Evolutionary conservation across 2,888 invertebrate species (phyloP).

Genomic region (Chaitophorus viminalis): DNA sequence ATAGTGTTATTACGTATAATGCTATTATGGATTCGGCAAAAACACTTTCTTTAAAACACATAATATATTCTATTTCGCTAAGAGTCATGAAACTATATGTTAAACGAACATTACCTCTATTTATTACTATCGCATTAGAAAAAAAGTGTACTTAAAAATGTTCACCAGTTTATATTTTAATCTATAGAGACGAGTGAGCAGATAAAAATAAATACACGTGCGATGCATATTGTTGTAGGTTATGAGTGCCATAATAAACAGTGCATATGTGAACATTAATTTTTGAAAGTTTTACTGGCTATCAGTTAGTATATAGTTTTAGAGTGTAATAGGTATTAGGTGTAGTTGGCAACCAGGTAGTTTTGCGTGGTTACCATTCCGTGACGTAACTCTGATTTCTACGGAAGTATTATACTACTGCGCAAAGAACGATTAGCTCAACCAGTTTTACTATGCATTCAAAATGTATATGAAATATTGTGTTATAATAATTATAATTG

Average conservation of each 20-base stretch:
- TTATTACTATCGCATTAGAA: background rate
- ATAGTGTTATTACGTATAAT: conserved; percentile 3
- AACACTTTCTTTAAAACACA: background rate
- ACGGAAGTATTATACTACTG: conserved; percentile 62
- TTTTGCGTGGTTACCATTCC: conserved; percentile 30
- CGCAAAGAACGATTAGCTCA: background rate
- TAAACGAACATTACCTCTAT: background rate
- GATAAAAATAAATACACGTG: background rate
- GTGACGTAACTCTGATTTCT: conserved; percentile 52
- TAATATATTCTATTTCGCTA: background rate
- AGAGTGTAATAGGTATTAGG: background rate
- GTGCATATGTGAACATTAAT: background rate
- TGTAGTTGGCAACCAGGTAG: conserved; percentile 26
- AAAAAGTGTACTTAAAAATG: background rate
- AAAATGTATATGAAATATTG: background rate
- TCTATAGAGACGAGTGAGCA: background rate
- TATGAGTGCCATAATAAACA: background rate
- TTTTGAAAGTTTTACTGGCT: conserved; percentile 13
- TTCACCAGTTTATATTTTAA: background rate
- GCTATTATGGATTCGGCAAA: background rate
- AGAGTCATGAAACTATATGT: background rate
- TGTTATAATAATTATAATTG: no score
- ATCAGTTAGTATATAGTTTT: background rate
- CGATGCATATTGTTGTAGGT: background rate
- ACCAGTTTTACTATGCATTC: conserved; percentile 24